These are phyloP conservation scores for Triplophysa tibetana DNA, from an alignment of 2,113 vertebrate genomes.

Conservation along the genomic window DNA sequence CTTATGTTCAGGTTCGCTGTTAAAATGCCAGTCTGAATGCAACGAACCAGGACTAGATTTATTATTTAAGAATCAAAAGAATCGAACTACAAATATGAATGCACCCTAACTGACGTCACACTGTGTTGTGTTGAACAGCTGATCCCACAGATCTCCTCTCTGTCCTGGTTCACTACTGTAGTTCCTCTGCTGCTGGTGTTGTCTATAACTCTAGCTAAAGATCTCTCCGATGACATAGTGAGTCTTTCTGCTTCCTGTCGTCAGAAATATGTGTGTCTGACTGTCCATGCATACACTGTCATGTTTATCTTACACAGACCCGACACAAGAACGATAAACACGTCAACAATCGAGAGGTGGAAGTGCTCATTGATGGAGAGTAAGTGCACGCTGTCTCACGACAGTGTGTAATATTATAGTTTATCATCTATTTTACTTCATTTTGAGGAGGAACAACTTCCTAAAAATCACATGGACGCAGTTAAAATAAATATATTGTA, in stretches of 20 bases:
- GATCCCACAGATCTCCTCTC: conserved; percentile 89
- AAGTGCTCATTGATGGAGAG: conserved; percentile 83
- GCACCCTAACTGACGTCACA: not conserved
- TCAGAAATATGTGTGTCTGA: not conserved
- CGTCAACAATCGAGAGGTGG: conserved; percentile 87
- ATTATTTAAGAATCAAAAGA: no score
- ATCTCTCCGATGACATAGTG: conserved; percentile 89
- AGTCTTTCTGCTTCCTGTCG: conserved; percentile 55
- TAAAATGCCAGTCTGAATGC: no score
- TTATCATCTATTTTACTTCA: not conserved
- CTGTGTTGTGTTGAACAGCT: conserved; percentile 73
- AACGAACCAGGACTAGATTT: no score
- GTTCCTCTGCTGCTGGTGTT: conserved; percentile 87
- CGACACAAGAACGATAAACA: conserved; percentile 87
- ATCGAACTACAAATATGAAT: no score
- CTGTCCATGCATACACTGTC: not conserved
- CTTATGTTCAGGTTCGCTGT: no score
- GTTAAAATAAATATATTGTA: not conserved
- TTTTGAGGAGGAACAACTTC: not conserved
- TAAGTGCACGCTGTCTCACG: conserved; percentile 69
- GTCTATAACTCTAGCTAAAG: conserved; percentile 86
- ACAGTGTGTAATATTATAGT: not conserved
- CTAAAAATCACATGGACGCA: not conserved
- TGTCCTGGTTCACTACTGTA: conserved; percentile 92
- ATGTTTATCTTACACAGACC: conserved; percentile 72